Evolutionary conservation across 2,797 vertebrate genomes (phyloP).

Genomic region (Melanotaenia parkinsoni): DNA sequence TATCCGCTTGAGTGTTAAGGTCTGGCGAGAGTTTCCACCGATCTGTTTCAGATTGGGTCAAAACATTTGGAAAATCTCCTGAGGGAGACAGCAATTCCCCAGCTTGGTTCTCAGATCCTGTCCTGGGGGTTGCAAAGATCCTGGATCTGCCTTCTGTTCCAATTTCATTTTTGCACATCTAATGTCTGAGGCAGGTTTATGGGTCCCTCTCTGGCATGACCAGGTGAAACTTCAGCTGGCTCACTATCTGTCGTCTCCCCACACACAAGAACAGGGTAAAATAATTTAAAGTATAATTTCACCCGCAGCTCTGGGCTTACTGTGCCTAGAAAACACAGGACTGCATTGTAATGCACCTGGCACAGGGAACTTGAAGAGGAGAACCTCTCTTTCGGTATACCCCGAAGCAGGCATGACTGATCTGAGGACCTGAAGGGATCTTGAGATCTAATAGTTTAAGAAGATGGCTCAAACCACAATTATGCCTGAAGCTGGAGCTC

Average conservation of each 20-base stretch:
- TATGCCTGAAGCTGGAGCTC: neutral
- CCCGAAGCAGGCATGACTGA: neutral
- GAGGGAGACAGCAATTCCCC: neutral
- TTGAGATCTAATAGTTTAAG: neutral
- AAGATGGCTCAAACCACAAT: neutral
- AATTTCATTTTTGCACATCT: neutral
- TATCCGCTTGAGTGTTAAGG: neutral
- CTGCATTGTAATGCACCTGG: neutral
- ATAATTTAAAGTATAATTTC: neutral
- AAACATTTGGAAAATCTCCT: neutral
- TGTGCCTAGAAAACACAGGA: neutral
- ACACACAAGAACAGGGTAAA: neutral
- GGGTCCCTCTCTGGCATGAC: neutral
- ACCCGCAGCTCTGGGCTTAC: neutral
- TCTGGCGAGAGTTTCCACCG: neutral
- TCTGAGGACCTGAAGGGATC: neutral
- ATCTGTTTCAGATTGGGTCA: conserved; percentile 3
- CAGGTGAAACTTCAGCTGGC: neutral
- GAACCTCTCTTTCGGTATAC: neutral
- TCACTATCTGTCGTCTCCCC: neutral
- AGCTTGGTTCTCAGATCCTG: neutral
- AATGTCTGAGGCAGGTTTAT: neutral
- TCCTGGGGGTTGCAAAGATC: neutral
- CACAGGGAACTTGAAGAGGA: neutral
- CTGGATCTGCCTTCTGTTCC: neutral